Conservation (phyloP, 2,888 invertebrate species). For the Cistogaster globosa region DNA sequence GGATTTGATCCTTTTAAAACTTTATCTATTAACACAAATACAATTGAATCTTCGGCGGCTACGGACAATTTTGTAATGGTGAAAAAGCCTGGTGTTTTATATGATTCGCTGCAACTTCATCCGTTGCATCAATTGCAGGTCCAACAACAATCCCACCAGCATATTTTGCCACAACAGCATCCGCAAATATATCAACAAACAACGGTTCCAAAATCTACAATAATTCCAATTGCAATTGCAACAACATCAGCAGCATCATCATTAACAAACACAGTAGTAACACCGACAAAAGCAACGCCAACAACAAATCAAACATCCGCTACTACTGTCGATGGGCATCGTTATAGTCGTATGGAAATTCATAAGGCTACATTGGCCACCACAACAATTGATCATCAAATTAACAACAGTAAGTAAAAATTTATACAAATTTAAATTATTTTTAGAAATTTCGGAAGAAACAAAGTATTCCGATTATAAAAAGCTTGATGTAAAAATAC, state of each 20-base stretch:
- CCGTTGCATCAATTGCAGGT: slow-evolving; percentile 77
- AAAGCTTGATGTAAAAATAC: too few relatives aligned
- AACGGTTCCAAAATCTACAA: slow-evolving; percentile 61
- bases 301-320: slow-evolving; percentile 64
- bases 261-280: neutral
- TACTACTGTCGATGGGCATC: slow-evolving; percentile 78
- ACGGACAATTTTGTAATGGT: slow-evolving; percentile 69
- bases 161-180: slow-evolving; percentile 66
- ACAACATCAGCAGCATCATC: slow-evolving; percentile 45
- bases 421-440: neutral
- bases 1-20: slow-evolving; percentile 82
- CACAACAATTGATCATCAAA: slow-evolving; percentile 78
- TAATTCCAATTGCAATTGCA: slow-evolving; percentile 56
- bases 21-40: slow-evolving; percentile 79
- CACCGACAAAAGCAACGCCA: slow-evolving; percentile 37
- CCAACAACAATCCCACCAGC: slow-evolving; percentile 73
- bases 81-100: slow-evolving; percentile 79
- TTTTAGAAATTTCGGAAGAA: too few relatives aligned
- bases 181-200: slow-evolving; percentile 55
- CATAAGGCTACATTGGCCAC: slow-evolving; percentile 81
- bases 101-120: slow-evolving; percentile 80
- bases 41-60: slow-evolving; percentile 64
- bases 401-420: slow-evolving; percentile 76
- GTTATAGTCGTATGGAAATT: slow-evolving; percentile 80
- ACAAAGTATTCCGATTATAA: too few relatives aligned